Evolutionary conservation across 37 sponge, comb jelly and placozoan species (phyloP), one percentile per base, ranked within the genome.

Genomic region (Aplysina aerophoba): DNA sequence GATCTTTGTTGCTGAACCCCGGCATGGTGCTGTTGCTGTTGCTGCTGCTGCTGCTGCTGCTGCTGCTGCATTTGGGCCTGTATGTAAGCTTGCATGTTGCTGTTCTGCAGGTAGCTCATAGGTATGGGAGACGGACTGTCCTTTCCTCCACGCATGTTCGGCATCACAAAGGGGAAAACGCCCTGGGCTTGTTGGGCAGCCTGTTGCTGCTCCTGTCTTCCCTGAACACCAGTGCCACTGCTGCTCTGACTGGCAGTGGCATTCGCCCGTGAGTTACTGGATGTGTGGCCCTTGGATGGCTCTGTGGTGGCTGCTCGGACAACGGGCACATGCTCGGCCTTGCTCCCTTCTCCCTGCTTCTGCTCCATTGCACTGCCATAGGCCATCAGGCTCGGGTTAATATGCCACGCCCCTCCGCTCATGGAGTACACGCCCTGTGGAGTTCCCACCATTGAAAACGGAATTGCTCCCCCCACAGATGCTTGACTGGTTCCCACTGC

Each of bases 41-140:
- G 82, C 39, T 81, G 82, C 13, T 81, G 82, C 55, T 81, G 82
- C 35, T 81, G 82, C 35, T 81, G 82, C 17, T 59, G 82, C 24
- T 81, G 82, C 38, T 59, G 62, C 61, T 59, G 82, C 61, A 39
- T 59, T 22, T 56, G 82, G 14, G 35, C 37, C 30, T 64, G 66
- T 30, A 31, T 4, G 30, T 64, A 30, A 8, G 27, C 30, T 64
- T 64, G 66, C 25, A 62, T 1, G 63, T 81, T 34, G 40, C 36
- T 20, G 8, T 30, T 38, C 2, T 31, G 53, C 53, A 56, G 53
- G 5, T 19, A 16, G 34, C 30, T 34, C 4, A 31, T 35, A 3
- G 37, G 54, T 53, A 75, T 53, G 2, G 78, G 54, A 41, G 78
- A 53, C 53, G 37, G 78, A 36, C 78, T 44, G 22, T 75, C 78